phyloP scores from a whole-genome alignment of 2,113 vertebrate genomes.

The Tamias sibiricus region DNA sequence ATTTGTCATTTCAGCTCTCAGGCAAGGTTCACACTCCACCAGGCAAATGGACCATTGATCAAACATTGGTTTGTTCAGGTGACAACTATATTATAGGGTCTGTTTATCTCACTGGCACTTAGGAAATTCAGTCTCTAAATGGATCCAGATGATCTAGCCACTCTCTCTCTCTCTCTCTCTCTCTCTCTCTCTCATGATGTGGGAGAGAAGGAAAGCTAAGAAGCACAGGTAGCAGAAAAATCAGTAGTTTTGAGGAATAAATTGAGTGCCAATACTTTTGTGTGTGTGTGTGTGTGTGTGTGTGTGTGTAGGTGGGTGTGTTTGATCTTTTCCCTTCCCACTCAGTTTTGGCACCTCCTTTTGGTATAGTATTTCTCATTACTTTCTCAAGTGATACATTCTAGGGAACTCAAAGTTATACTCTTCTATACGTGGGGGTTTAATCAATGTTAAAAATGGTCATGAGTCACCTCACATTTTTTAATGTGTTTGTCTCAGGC shows the following conservation, averaged over 20 bases:
- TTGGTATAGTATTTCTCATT: neutral
- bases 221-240: neutral
- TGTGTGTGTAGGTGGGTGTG: neutral
- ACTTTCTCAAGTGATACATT: slow-evolving; percentile 10
- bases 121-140: slow-evolving; percentile 79
- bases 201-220: neutral
- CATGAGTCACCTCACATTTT: neutral
- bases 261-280: neutral
- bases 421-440: neutral
- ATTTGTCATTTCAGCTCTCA: slow-evolving; percentile 79
- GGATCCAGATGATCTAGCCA: slow-evolving; percentile 74
- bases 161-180: neutral
- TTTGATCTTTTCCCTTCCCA: neutral
- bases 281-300: neutral
- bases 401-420: neutral
- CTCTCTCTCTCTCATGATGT: neutral
- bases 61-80: slow-evolving; percentile 83
- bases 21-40: slow-evolving; percentile 75
- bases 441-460: slow-evolving; percentile 31
- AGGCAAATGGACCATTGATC: slow-evolving; percentile 81
- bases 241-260: neutral
- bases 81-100: slow-evolving; percentile 79
- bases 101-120: slow-evolving; percentile 80
- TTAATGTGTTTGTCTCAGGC: neutral
- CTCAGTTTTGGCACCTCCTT: neutral